Evolutionary conservation across 2,888 invertebrate species (phyloP), one percentile per base, ranked within the genome.

Genomic region (Dryococelus australis): DNA sequence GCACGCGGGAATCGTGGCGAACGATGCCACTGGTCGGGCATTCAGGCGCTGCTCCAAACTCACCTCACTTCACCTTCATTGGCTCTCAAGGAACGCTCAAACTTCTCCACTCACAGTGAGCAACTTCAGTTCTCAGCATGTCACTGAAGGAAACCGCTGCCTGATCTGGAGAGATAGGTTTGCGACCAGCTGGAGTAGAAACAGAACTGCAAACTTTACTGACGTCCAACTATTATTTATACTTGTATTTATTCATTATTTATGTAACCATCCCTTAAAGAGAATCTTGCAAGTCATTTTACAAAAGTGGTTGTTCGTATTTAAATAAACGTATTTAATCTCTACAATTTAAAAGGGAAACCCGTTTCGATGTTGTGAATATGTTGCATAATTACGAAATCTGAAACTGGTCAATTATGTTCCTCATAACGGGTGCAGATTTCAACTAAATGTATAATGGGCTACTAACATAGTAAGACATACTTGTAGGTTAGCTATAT

Each of bases 101-200:
- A 35, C 93, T 97, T 97, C 93, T 97, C 97, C 0, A 95, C 65
- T 20, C n/a, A n/a, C 4, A 65, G 3, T 16, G 8, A 65, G 24
- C 0, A 20, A 65, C n/a, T n/a, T 65, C 65, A 24, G 10, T 65
- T 24, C 1, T 65, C 8, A 65, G 8, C 8, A 65, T n/a, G 10
- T n/a, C 2, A 16, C 65, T 16, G 8, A 65, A n/a, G 10, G n/a
- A 20, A 16, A 2, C n/a, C 2, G 0, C 0, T 5, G 20, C 24
- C 24, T 65, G 12, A 65, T 8, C 20, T n/a, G 0, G 8, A 65
- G 3, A 20, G n/a, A 12, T 65, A 24, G 8, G 65, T 16, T 65
- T 9, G 65, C 65, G 8, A 24, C 10, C 8, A 12, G 8, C 47
- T 47, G 10, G 8, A 47, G 47, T 47, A 47, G 47, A 5, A 65